Percentiles rank a stretch among this genome's conserved stretches.
These are phyloP conservation scores for Aeoliscus strigatus DNA, from an alignment of 2,797 vertebrate species.

Conservation along the genomic window DNA sequence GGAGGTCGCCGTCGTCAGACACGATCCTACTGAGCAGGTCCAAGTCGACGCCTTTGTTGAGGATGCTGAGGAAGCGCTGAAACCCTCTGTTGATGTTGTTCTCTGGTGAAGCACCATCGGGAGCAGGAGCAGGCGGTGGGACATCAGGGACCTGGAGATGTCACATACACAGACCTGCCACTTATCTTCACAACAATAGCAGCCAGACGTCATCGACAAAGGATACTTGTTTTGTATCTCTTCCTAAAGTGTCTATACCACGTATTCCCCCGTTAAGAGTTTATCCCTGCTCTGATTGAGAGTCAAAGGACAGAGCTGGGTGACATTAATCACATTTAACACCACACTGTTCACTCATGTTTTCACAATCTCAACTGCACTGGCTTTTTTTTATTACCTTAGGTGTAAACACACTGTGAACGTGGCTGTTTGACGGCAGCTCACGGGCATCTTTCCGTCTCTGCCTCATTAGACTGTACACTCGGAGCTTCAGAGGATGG, in stretches of 20 bases:
- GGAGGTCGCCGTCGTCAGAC: slow-evolving; percentile 30
- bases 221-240: too few species aligned
- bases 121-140: neutral
- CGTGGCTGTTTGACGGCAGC: slow-evolving; percentile 15
- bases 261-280: too few species aligned
- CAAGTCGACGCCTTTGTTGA: slow-evolving; percentile 69
- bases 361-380: too few species aligned
- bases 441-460: neutral
- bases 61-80: slow-evolving; percentile 57
- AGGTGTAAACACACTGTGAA: slow-evolving; percentile 18
- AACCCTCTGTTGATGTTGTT: slow-evolving; percentile 37
- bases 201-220: too few species aligned
- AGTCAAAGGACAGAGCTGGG: too few species aligned
- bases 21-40: slow-evolving; percentile 50
- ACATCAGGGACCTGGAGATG: slow-evolving; percentile 22
- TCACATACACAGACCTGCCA: neutral
- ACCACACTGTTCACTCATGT: too few species aligned
- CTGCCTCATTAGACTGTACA: slow-evolving; percentile 39
- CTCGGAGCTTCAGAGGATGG: slow-evolving; percentile 55
- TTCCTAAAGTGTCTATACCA: too few species aligned
- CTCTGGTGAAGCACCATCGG: slow-evolving; percentile 2
- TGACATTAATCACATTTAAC: too few species aligned
- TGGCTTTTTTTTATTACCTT: too few species aligned
- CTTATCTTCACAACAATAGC: neutral
- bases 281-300: too few species aligned